phyloP scores from a whole-genome alignment of 2,797 vertebrate species.

The Taeniopygia guttata region DNA sequence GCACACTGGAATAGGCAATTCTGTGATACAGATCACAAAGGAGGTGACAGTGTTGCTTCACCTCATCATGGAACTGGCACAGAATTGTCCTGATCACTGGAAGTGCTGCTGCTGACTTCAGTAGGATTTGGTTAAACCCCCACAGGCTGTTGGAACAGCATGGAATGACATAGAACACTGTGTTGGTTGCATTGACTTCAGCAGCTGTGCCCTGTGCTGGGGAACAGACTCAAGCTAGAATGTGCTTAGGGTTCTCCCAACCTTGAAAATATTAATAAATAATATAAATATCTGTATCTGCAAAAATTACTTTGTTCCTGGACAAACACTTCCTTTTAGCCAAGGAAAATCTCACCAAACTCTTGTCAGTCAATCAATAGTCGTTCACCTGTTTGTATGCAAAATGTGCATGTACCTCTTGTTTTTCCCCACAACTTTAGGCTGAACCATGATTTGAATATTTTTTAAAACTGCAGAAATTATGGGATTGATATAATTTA shows the following conservation, averaged over 20 bases:
- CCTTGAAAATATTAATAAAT: background rate
- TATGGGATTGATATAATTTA: conserved; percentile 40
- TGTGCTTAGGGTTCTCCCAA: background rate
- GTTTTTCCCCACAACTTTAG: background rate
- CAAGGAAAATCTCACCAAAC: background rate
- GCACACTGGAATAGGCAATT: background rate
- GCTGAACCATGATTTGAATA: conserved; percentile 15
- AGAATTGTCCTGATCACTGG: background rate
- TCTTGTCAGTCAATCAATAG: background rate
- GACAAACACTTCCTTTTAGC: background rate
- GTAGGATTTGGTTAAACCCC: background rate
- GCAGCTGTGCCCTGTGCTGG: background rate
- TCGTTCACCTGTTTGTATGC: background rate
- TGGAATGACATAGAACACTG: background rate
- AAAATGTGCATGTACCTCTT: background rate
- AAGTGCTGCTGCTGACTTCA: background rate
- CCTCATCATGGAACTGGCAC: background rate
- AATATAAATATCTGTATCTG: accelerated
- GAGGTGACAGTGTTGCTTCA: background rate
- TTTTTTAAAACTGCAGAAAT: conserved; percentile 55
- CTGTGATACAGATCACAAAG: background rate
- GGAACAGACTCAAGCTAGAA: background rate
- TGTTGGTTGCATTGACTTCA: background rate
- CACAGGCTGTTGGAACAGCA: background rate
- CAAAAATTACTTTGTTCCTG: background rate